phyloP scores from a whole-genome alignment of 2,888 invertebrate genomes.

The Agrochola circellaris region DNA sequence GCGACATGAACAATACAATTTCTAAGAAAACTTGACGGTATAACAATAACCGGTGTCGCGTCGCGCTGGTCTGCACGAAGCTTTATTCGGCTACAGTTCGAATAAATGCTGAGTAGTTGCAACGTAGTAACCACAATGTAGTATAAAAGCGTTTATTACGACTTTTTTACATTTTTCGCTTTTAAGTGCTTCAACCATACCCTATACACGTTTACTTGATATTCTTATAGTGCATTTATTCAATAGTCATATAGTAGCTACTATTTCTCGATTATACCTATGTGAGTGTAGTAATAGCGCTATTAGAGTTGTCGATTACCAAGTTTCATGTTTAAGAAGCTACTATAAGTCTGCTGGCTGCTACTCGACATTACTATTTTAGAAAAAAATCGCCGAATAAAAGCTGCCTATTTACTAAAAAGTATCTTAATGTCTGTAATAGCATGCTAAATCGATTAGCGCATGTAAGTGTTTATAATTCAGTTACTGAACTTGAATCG shows the following conservation, averaged over 20 bases:
- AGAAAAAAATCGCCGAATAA: not conserved
- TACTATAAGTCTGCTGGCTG: not conserved
- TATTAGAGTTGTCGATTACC: not conserved
- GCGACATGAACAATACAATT: too few relatives aligned
- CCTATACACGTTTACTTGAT: not conserved
- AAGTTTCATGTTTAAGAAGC: not conserved
- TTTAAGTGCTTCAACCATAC: not conserved
- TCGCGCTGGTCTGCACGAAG: too few relatives aligned
- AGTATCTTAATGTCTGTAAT: not conserved
- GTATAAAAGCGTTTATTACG: not conserved
- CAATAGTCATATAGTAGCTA: not conserved
- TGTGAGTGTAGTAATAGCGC: not conserved
- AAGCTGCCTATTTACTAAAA: not conserved
- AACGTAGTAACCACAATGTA: not conserved
- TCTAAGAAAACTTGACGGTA: too few relatives aligned
- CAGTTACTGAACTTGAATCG: too few relatives aligned
- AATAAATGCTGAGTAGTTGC: not conserved
- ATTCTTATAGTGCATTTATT: not conserved
- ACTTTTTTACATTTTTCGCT: not conserved
- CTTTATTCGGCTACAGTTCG: not conserved
- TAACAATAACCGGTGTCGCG: too few relatives aligned
- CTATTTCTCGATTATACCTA: not conserved
- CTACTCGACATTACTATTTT: not conserved
- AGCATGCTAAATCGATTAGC: not conserved
- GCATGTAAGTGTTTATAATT: not conserved